Percentiles rank a stretch among this genome's conserved stretches.
These are phyloP conservation scores for Lepus americanus DNA, from an alignment of 2,113 vertebrate species.

Conservation along the genomic window DNA sequence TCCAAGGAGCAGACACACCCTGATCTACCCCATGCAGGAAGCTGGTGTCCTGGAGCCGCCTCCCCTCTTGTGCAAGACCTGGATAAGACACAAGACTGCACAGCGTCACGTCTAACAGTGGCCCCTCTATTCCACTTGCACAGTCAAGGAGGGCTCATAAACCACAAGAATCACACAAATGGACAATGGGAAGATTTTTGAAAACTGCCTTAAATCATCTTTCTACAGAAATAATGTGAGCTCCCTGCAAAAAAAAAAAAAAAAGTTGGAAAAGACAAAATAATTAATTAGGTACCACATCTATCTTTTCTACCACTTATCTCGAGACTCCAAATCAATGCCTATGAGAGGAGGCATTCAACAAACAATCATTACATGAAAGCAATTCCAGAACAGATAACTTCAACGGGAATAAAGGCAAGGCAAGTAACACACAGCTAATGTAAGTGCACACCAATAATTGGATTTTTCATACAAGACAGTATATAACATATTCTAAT, in stretches of 20 bases:
- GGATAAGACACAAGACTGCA: neutral
- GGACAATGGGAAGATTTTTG: neutral
- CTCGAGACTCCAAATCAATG: neutral
- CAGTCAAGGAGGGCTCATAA: neutral
- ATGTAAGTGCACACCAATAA: neutral
- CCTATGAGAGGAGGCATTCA: neutral
- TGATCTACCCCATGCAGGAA: neutral
- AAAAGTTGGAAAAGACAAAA: conserved; percentile 27
- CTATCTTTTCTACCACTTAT: conserved; percentile 23
- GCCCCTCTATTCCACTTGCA: neutral
- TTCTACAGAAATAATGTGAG: neutral
- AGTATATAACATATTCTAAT: neutral
- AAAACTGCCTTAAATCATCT: neutral
- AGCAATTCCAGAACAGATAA: neutral
- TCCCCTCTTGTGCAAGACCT: conserved; percentile 13
- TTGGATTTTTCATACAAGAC: conserved; percentile 11
- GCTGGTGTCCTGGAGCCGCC: conserved; percentile 60
- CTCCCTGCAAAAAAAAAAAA: conserved; percentile 4
- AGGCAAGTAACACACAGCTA: too few species aligned
- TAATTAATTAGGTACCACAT: neutral
- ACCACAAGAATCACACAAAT: neutral
- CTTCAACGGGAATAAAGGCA: too few species aligned
- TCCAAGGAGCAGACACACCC: neutral
- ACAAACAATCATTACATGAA: conserved; percentile 22
- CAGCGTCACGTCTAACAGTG: conserved; percentile 31